Conservation (phyloP, 1,140 invertebrate species). For the Tribolium castaneum region DNA sequence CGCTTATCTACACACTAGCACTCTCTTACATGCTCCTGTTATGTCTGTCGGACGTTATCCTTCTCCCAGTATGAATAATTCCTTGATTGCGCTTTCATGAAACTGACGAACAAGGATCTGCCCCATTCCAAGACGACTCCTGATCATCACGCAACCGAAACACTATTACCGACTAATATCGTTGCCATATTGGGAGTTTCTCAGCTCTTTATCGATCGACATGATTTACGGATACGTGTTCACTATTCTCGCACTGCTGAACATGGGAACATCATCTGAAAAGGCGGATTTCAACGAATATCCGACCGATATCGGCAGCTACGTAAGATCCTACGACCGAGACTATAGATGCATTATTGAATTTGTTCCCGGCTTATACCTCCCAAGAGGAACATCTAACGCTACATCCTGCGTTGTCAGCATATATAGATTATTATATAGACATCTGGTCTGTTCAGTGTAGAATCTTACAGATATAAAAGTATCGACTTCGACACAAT, state of each 20-base stretch:
- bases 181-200: conserved; percentile 26
- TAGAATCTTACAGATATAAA: conserved; percentile 63
- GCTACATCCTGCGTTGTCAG: conserved; percentile 63
- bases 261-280: conserved; percentile 54
- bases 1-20: conserved; percentile 61
- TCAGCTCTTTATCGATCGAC: conserved; percentile 49
- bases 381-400: conserved; percentile 60
- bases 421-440: conserved; percentile 66
- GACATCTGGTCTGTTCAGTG: conserved; percentile 63
- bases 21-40: conserved; percentile 58
- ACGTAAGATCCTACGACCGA: conserved; percentile 53
- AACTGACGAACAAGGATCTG: conserved; percentile 43
- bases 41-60: conserved; percentile 53
- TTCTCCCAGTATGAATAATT: conserved; percentile 53
- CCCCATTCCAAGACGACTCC: conserved; percentile 17
- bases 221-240: conserved; percentile 56
- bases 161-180: conserved; percentile 14
- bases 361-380: conserved; percentile 63
- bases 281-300: conserved; percentile 44
- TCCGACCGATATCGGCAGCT: conserved; percentile 46
- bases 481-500: conserved; percentile 56
- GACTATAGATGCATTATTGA: conserved; percentile 64
- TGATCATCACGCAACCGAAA: background rate
- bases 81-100: conserved; percentile 54
- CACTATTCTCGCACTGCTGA: conserved; percentile 56